These are phyloP conservation scores for Leptatherina wallacei DNA, from an alignment of 2,797 vertebrate species.

Conservation along the genomic window DNA sequence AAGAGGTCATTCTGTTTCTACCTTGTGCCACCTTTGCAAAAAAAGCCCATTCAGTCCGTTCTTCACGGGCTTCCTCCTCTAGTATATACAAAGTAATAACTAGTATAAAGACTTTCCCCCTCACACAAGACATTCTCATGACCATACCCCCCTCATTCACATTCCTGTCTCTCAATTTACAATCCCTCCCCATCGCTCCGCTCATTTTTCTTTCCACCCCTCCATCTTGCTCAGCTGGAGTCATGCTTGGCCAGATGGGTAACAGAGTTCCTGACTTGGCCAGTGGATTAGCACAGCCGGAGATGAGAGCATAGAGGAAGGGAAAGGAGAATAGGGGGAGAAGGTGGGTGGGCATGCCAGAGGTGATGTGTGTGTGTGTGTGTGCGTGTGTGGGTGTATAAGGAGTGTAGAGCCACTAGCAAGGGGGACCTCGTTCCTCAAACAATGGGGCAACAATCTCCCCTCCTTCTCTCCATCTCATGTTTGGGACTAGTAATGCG, in stretches of 20 bases:
- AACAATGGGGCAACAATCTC: constrained; percentile 76
- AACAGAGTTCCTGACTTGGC: constrained; percentile 78
- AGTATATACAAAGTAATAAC: constrained; percentile 21
- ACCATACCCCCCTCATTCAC: constrained; percentile 13
- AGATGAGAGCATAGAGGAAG: constrained; percentile 68
- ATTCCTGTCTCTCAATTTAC: constrained; percentile 35
- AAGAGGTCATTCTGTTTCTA: constrained; percentile 32
- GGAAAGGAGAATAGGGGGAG: constrained; percentile 52
- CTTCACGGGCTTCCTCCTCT: constrained; percentile 5
- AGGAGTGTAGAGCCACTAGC: constrained; percentile 62
- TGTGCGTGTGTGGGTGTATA: constrained; percentile 23
- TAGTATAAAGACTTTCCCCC: constrained; percentile 11
- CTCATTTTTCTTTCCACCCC: constrained; percentile 46
- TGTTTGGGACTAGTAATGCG: constrained; percentile 91
- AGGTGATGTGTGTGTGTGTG: constrained; percentile 46
- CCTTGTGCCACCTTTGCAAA: constrained; percentile 16
- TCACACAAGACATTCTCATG: constrained; percentile 29
- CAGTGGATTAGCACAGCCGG: constrained; percentile 79
- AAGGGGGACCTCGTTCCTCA: constrained; percentile 64
- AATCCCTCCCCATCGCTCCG: constrained; percentile 34
- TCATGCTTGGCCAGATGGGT: constrained; percentile 79
- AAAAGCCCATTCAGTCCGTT: background rate
- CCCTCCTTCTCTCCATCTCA: constrained; percentile 76
- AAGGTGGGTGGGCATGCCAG: constrained; percentile 71
- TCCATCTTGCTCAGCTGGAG: constrained; percentile 72